Percentiles rank a stretch among this genome's conserved stretches.
Conservation (phyloP, 92 coral and sea anemone species). For the Palythoa heliodiscus region DNA sequence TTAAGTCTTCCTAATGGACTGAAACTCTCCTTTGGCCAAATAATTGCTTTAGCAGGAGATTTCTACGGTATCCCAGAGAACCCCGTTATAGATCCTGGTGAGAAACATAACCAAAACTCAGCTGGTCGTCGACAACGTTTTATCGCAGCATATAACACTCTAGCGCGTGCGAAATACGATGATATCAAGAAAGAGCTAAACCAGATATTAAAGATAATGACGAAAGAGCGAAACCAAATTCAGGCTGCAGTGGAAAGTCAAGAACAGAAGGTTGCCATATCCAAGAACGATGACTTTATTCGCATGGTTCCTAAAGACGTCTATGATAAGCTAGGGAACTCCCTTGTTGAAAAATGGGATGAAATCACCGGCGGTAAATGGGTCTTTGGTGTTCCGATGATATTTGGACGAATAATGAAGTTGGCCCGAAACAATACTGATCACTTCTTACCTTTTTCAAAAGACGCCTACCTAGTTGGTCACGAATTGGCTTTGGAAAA, state of each 20-base stretch:
- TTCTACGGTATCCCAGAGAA: conserved; percentile 69
- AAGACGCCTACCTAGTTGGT: conserved; percentile 53
- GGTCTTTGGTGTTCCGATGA: conserved; percentile 31
- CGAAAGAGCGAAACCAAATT: background rate
- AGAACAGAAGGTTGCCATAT: background rate
- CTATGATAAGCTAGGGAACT: background rate
- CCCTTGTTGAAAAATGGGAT: conserved; percentile 8
- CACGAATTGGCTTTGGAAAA: conserved; percentile 53
- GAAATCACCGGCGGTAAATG: conserved; percentile 49
- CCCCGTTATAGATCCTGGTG: conserved; percentile 58
- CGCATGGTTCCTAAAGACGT: too few relatives aligned
- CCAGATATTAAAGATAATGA: conserved; percentile 53
- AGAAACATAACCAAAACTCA: background rate
- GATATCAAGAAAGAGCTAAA: conserved; percentile 44
- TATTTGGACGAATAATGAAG: conserved; percentile 46
- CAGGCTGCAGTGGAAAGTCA: background rate
- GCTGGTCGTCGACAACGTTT: conserved; percentile 57
- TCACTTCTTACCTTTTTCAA: conserved; percentile 59
- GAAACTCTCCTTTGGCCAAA: conserved; percentile 60
- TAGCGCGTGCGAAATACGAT: conserved; percentile 37
- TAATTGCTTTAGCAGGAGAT: conserved; percentile 73
- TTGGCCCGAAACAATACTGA: conserved; percentile 53
- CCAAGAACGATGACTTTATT: background rate
- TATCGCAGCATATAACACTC: conserved; percentile 54
- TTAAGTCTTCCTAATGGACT: conserved; percentile 60